Evolutionary conservation across 2,113 vertebrate genomes (phyloP).

Genomic region (Hystrix brachyura): DNA sequence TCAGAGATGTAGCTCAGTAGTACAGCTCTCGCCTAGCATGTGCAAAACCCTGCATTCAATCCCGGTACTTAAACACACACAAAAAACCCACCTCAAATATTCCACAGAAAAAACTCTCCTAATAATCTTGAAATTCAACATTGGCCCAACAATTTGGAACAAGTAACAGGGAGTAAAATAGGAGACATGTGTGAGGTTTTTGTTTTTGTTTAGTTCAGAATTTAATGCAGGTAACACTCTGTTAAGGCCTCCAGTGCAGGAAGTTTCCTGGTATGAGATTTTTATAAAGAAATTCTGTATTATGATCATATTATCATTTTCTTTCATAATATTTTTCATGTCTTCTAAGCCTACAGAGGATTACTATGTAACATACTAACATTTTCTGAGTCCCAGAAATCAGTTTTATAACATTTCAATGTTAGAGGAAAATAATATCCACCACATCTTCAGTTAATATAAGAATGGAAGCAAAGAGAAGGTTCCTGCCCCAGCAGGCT

Average conservation of each 20-base stretch:
- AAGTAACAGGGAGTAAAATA: background rate
- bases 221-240: background rate
- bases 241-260: background rate
- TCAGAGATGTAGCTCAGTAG: background rate
- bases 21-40: background rate
- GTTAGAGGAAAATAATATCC: constrained; percentile 37
- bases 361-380: background rate
- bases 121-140: constrained; percentile 46
- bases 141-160: constrained; percentile 4
- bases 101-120: background rate
- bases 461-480: background rate
- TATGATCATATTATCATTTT: constrained; percentile 10
- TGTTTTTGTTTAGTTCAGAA: background rate
- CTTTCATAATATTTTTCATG: background rate
- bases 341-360: background rate
- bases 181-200: background rate
- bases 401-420: constrained; percentile 48
- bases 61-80: background rate
- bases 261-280: background rate
- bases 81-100: background rate
- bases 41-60: background rate
- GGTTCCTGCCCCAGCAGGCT: background rate
- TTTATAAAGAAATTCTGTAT: background rate
- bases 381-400: constrained; percentile 37
- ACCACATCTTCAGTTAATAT: background rate